Evolutionary conservation across 2,888 invertebrate genomes (phyloP).

Genomic region (Mactromeris polynyma): DNA sequence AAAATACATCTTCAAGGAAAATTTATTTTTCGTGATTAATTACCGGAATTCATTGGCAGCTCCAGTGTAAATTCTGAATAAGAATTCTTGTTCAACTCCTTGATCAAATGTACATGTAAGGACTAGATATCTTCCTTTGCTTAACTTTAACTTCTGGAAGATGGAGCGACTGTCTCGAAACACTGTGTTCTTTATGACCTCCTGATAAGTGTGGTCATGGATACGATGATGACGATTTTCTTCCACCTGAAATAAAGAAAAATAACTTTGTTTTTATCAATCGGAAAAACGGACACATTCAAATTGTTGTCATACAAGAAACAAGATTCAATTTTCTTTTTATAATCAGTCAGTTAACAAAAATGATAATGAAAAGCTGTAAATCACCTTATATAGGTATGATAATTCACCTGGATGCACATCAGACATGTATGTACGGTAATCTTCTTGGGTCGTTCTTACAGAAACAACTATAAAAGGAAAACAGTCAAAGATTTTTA

Average conservation of each 20-base stretch:
- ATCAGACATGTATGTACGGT: too few relatives aligned
- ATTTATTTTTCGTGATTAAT: too few relatives aligned
- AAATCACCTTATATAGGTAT: too few relatives aligned
- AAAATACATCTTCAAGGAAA: neutral
- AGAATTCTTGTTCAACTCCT: slow-evolving; percentile 88
- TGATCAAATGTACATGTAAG: slow-evolving; percentile 89
- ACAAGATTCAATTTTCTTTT: neutral
- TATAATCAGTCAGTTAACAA: too few relatives aligned
- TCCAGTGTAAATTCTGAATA: slow-evolving; percentile 88
- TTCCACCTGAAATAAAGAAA: slow-evolving; percentile 83
- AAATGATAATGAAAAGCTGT: too few relatives aligned
- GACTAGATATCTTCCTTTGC: slow-evolving; percentile 89
- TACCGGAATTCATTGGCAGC: slow-evolving; percentile 82
- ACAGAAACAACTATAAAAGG: too few relatives aligned
- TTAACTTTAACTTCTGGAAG: slow-evolving; percentile 86
- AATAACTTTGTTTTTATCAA: neutral
- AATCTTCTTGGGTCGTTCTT: too few relatives aligned
- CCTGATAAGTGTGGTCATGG: slow-evolving; percentile 86
- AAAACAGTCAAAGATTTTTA: too few relatives aligned
- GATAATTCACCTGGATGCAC: too few relatives aligned
- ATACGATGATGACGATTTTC: slow-evolving; percentile 87
- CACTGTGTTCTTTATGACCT: slow-evolving; percentile 86
- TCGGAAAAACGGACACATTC: too few relatives aligned
- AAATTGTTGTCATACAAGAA: neutral
- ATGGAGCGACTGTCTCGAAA: slow-evolving; percentile 88